These are phyloP conservation scores for Spongilla lacustris DNA, from an alignment of 37 sponge, comb jelly and placozoan species.

Conservation along the genomic window DNA sequence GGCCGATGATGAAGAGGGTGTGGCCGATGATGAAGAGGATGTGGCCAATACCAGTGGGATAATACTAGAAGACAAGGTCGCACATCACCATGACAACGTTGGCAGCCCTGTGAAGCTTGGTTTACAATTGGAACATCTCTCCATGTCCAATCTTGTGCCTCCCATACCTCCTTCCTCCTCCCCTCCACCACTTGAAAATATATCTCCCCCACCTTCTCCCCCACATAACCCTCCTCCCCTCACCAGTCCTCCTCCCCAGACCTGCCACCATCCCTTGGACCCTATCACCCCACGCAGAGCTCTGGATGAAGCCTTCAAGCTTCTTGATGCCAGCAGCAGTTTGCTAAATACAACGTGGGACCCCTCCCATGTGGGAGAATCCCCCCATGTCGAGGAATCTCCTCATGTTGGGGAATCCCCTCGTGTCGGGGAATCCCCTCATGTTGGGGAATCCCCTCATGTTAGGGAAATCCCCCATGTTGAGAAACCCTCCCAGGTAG, in stretches of 20 bases:
- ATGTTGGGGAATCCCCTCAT: too few relatives aligned
- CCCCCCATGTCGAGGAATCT: too few relatives aligned
- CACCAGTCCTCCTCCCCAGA: background rate
- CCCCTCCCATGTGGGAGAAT: too few relatives aligned
- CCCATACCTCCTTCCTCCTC: background rate
- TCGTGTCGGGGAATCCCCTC: too few relatives aligned
- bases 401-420: too few relatives aligned
- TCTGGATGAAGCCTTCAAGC: constrained; percentile 7
- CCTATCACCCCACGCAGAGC: constrained; percentile 5
- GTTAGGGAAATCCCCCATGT: too few relatives aligned
- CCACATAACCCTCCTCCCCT: background rate
- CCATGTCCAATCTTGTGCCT: background rate
- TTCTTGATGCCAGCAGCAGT: constrained; percentile 2
- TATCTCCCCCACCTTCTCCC: background rate
- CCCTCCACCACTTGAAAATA: background rate
- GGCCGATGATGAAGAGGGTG: too few relatives aligned
- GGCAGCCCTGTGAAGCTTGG: background rate
- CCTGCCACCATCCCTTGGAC: background rate
- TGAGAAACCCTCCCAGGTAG: too few relatives aligned
- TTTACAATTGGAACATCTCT: background rate
- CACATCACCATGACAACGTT: background rate
- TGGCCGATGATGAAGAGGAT: too few relatives aligned
- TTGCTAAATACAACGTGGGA: too few relatives aligned
- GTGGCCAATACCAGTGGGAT: background rate
- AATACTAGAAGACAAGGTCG: background rate